These are phyloP conservation scores for Taeniopygia guttata DNA, from an alignment of 2,797 vertebrate genomes.

Conservation along the genomic window DNA sequence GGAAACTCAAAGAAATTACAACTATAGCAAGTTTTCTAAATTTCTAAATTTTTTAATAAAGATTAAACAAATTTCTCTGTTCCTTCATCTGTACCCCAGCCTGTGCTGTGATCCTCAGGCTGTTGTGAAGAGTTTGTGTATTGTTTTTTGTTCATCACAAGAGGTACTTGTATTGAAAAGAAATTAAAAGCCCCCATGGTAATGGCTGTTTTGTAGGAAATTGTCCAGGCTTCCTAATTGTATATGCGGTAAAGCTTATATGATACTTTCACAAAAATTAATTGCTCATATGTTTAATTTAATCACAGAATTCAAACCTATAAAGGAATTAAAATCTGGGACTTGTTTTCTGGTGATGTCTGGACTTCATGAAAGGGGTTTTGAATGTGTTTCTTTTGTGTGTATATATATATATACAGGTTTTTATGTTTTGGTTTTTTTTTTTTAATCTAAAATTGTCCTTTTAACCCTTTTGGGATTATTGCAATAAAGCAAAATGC, in stretches of 20 bases:
- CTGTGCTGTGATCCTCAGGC: not conserved
- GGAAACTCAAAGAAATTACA: not conserved
- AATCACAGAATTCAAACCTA: not conserved
- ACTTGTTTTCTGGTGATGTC: not conserved
- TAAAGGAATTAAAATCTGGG: not conserved
- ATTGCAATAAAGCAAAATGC: not conserved
- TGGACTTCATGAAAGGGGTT: not conserved
- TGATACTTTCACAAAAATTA: not conserved
- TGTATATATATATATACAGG: not conserved
- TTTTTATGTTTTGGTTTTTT: not conserved
- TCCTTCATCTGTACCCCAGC: fast-evolving
- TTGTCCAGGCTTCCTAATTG: conserved; percentile 23
- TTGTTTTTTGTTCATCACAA: conserved; percentile 22
- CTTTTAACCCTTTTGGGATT: not conserved
- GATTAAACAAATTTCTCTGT: not conserved
- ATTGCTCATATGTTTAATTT: not conserved
- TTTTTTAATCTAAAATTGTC: not conserved
- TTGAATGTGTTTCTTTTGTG: not conserved
- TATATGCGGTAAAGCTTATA: not conserved
- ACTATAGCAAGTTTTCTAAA: not conserved
- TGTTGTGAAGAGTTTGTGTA: not conserved
- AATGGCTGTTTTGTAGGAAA: not conserved
- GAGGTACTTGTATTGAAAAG: not conserved
- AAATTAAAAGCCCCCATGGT: conserved; percentile 2
- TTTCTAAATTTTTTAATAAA: not conserved